Conservation (phyloP, 2,888 invertebrate genomes). For the Ophion costatus region DNA sequence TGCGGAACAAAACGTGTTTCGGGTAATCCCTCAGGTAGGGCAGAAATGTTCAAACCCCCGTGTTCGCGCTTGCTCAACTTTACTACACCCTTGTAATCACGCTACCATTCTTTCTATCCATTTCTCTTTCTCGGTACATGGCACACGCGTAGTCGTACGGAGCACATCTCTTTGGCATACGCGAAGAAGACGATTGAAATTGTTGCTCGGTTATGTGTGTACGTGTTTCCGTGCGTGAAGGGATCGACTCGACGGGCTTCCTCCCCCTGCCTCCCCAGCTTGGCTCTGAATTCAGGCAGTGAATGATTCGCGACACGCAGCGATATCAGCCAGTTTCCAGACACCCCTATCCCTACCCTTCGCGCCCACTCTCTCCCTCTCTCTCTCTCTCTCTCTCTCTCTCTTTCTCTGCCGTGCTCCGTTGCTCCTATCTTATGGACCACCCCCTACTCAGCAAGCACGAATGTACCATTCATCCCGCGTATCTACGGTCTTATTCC, state of each 20-base stretch:
- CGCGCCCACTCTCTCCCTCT: too few relatives aligned
- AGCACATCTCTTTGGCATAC: slow-evolving; percentile 8
- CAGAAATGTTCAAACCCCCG: too few relatives aligned
- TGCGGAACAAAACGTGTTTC: too few relatives aligned
- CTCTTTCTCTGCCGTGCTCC: slow-evolving; percentile 29
- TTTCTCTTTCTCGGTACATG: slow-evolving; percentile 20
- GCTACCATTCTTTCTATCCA: not conserved
- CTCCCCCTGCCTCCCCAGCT: not conserved
- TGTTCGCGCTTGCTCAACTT: too few relatives aligned
- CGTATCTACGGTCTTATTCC: slow-evolving; percentile 33
- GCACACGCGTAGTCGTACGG: not conserved
- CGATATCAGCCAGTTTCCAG: slow-evolving; percentile 74
- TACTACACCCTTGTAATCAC: too few relatives aligned
- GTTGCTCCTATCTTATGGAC: not conserved
- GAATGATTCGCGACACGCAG: slow-evolving; percentile 78
- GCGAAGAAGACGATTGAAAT: slow-evolving; percentile 19
- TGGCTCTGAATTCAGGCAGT: slow-evolving; percentile 66
- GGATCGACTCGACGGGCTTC: not conserved
- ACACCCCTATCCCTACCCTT: slow-evolving; percentile 56
- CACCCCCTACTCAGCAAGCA: slow-evolving; percentile 8
- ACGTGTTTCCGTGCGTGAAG: slow-evolving; percentile 15
- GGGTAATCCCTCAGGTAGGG: too few relatives aligned
- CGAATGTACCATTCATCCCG: slow-evolving; percentile 44
- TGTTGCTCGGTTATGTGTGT: not conserved
- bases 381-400: slow-evolving; percentile 38